These are phyloP conservation scores for Yoshiicerus persimilis DNA, from an alignment of 1,140 invertebrate species.

Conservation along the genomic window DNA sequence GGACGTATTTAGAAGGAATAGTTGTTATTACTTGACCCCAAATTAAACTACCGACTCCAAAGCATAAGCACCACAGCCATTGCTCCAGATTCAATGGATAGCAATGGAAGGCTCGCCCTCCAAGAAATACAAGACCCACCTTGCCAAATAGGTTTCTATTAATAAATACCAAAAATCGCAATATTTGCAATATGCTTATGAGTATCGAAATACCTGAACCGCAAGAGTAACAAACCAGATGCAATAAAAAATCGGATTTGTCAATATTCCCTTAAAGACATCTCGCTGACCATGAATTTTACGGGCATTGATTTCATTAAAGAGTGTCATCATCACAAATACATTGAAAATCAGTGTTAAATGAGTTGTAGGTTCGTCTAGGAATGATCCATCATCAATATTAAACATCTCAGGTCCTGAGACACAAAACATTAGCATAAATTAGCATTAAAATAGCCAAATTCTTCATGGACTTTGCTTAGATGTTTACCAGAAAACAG, in stretches of 20 bases:
- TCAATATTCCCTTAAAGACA: slow-evolving; percentile 63
- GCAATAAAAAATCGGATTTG: slow-evolving; percentile 65
- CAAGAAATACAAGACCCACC: slow-evolving; percentile 66
- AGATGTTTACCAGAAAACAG: slow-evolving; percentile 58
- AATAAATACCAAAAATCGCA: background rate
- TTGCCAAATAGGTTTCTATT: slow-evolving; percentile 49
- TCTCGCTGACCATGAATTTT: slow-evolving; percentile 72
- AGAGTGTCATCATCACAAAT: slow-evolving; percentile 74
- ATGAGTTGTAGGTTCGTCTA: slow-evolving; percentile 61
- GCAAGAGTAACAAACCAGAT: slow-evolving; percentile 66
- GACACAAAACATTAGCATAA: background rate
- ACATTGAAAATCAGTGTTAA: slow-evolving; percentile 72
- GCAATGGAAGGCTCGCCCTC: slow-evolving; percentile 65
- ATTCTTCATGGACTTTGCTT: background rate
- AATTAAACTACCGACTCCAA: slow-evolving; percentile 64
- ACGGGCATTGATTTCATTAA: slow-evolving; percentile 70
- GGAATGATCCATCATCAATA: slow-evolving; percentile 58
- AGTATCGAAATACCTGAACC: slow-evolving; percentile 58
- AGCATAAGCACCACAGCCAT: slow-evolving; percentile 68
- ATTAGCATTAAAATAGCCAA: background rate
- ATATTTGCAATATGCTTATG: background rate
- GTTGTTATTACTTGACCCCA: slow-evolving; percentile 70
- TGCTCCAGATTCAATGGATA: slow-evolving; percentile 61
- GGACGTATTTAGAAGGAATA: slow-evolving; percentile 56
- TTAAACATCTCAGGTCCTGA: slow-evolving; percentile 58